A percentile compares a stretch with the other conserved stretches of the same genome.
Conservation (phyloP, 2,797 vertebrate genomes). For the Typhlichthys eigenmanni region DNA sequence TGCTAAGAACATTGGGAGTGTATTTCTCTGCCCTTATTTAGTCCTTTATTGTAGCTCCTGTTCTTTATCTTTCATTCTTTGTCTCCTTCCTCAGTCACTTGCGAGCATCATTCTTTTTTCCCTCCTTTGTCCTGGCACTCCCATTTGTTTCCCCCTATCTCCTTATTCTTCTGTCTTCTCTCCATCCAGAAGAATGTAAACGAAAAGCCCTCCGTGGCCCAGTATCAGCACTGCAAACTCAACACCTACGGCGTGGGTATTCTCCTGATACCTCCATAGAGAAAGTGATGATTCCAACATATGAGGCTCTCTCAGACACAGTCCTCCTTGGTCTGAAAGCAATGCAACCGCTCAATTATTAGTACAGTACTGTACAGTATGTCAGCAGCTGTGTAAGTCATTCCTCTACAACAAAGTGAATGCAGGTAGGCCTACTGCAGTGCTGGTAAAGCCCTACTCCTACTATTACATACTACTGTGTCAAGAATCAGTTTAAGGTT, state of each 20-base stretch:
- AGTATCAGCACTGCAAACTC: conserved; percentile 8
- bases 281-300: conserved; percentile 9
- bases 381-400: background rate
- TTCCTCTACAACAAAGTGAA: background rate
- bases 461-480: no score
- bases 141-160: background rate
- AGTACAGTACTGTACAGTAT: conserved; percentile 6
- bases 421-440: no score
- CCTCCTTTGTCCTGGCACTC: background rate
- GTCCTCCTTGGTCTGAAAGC: background rate
- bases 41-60: background rate
- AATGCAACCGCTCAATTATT: conserved; percentile 8
- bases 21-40: background rate
- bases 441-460: no score
- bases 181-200: background rate
- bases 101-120: background rate
- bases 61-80: conserved; percentile 1
- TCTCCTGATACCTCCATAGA: background rate
- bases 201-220: background rate
- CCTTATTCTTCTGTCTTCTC: background rate
- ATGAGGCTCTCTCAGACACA: conserved; percentile 3
- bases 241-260: conserved; percentile 10
- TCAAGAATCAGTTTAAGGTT: no score
- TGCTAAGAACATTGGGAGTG: no score
- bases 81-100: background rate